phyloP scores from a whole-genome alignment of 2,888 invertebrate species.

The Leptinotarsa juncta region DNA sequence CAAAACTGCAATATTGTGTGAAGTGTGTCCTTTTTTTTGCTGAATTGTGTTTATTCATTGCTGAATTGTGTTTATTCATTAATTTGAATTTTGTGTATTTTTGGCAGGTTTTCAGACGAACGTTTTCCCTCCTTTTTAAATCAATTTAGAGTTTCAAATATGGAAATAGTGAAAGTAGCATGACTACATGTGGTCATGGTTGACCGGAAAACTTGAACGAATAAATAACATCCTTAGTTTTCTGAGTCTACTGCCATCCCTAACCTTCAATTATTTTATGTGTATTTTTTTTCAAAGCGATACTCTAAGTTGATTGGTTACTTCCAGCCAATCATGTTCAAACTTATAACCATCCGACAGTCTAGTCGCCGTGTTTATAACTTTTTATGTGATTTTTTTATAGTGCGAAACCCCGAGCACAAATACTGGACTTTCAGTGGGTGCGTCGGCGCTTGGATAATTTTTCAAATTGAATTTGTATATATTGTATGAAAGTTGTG shows the following conservation, averaged over 20 bases:
- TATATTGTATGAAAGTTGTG: conserved; percentile 56
- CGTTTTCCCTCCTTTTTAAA: conserved; percentile 13
- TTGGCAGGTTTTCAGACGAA: neutral
- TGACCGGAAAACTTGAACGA: neutral
- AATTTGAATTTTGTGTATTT: conserved; percentile 17
- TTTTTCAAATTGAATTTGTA: conserved; percentile 54
- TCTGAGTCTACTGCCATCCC: conserved; percentile 2
- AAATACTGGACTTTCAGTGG: conserved; percentile 36
- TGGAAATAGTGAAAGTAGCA: conserved; percentile 23
- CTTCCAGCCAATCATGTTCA: conserved; percentile 36
- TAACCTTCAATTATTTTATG: neutral
- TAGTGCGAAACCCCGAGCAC: conserved; percentile 41
- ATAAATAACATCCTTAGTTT: neutral
- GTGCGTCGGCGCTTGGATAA: conserved; percentile 36
- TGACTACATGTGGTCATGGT: neutral
- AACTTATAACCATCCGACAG: conserved; percentile 42
- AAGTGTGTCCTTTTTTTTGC: conserved; percentile 31
- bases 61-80: conserved; percentile 24
- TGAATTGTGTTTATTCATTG: conserved; percentile 23
- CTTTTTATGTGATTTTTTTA: conserved; percentile 43
- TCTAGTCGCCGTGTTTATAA: conserved; percentile 41
- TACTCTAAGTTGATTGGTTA: conserved; percentile 8
- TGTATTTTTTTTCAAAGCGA: conserved; percentile 2
- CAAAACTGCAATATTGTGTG: conserved; percentile 21
- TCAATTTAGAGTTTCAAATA: conserved; percentile 27